A percentile compares a stretch with the other conserved stretches of the same genome.
phyloP scores from a whole-genome alignment of 2,113 vertebrate species.

The Hystrix brachyura region DNA sequence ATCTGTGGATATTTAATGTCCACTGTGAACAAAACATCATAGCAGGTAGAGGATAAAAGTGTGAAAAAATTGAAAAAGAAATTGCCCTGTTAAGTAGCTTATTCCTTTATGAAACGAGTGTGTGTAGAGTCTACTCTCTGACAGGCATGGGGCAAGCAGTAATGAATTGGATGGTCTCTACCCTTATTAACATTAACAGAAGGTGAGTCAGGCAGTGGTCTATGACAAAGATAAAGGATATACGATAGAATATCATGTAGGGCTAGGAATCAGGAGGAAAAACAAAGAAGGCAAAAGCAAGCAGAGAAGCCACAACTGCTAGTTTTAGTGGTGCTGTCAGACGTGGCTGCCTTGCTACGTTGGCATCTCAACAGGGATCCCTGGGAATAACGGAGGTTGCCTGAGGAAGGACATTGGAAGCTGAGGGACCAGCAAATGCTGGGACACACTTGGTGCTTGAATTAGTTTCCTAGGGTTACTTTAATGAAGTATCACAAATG shows the following conservation, averaged over 20 bases:
- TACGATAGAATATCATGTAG: not conserved
- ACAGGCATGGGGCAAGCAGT: not conserved
- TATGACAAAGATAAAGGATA: not conserved
- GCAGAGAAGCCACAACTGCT: not conserved
- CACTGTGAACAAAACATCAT: not conserved
- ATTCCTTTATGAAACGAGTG: not conserved
- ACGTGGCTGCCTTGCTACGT: not conserved
- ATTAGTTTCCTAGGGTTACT: not conserved
- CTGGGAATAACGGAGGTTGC: fast-evolving
- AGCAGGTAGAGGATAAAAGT: not conserved
- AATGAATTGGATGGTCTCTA: not conserved
- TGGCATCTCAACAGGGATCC: not conserved
- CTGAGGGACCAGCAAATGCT: not conserved
- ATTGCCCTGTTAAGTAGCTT: not conserved
- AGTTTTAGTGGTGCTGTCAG: fast-evolving
- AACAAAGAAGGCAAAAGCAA: not conserved
- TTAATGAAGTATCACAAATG: not conserved
- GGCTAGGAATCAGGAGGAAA: not conserved
- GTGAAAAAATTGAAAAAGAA: not conserved
- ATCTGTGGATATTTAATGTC: not conserved
- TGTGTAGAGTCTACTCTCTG: not conserved
- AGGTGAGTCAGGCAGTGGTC: not conserved
- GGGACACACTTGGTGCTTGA: not conserved
- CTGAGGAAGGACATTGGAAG: not conserved
- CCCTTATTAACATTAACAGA: not conserved